Conservation (phyloP, 2,888 invertebrate species). For the Mantis religiosa region DNA sequence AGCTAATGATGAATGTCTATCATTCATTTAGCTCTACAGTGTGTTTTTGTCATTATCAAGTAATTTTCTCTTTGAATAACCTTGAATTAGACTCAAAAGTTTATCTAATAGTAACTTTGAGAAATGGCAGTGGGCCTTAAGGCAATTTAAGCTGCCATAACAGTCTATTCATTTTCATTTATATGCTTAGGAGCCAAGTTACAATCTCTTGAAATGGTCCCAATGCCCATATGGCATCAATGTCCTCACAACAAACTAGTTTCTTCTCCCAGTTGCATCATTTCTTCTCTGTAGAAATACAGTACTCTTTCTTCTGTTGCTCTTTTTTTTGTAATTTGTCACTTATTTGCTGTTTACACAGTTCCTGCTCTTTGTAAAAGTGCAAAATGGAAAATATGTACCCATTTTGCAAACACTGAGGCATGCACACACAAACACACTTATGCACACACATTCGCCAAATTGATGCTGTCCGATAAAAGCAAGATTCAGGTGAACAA, state of each 20-base stretch:
- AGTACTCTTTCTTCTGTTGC: not conserved
- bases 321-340: not conserved
- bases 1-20: not conserved
- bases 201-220: not conserved
- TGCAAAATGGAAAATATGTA: not conserved
- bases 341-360: not conserved
- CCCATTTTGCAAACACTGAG: not conserved
- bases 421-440: not conserved
- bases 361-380: not conserved
- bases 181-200: not conserved
- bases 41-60: no score
- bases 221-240: not conserved
- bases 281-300: not conserved
- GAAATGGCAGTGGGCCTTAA: not conserved
- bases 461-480: not conserved
- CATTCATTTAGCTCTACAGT: not conserved
- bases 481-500: not conserved
- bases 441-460: not conserved
- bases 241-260: not conserved
- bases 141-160: not conserved
- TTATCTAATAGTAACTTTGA: not conserved
- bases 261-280: not conserved
- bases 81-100: not conserved
- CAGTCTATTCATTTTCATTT: not conserved
- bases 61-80: not conserved